Evolutionary conservation across 92 coral and sea anemone species (phyloP).

Genomic region (Pocillopora grandis): DNA sequence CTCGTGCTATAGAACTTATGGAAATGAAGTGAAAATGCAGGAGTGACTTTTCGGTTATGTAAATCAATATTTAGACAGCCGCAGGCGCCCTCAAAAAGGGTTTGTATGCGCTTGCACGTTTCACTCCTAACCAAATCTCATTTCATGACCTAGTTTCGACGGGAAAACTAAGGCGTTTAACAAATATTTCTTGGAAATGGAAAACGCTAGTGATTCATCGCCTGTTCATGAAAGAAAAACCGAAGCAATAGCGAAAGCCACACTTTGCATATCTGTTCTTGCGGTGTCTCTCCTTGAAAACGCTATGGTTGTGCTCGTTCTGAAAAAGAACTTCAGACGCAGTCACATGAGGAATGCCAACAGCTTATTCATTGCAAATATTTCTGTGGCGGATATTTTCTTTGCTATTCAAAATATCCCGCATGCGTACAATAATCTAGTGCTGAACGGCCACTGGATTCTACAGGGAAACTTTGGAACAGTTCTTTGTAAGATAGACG

Average conservation of each 20-base stretch:
- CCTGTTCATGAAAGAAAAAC: not conserved
- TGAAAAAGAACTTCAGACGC: conserved; percentile 8
- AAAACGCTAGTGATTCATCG: conserved; percentile 3
- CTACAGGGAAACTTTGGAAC: conserved; percentile 25
- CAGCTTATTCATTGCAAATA: conserved; percentile 36
- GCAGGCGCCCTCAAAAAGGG: not conserved
- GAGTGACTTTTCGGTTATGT: not conserved
- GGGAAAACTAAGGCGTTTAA: not conserved
- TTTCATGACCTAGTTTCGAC: not conserved
- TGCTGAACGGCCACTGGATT: conserved; percentile 27
- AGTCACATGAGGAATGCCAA: conserved; percentile 15
- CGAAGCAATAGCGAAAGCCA: conserved; percentile 19
- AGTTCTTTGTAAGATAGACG: conserved; percentile 32
- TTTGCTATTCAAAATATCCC: conserved; percentile 36
- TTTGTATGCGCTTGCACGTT: not conserved
- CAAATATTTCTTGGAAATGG: not conserved
- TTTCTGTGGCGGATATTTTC: conserved; percentile 37
- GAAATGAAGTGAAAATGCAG: not conserved
- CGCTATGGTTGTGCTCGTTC: not conserved
- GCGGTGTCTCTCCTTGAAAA: conserved; percentile 26
- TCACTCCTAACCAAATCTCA: not conserved
- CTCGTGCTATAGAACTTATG: not conserved
- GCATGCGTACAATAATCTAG: conserved; percentile 17
- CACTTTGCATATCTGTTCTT: conserved; percentile 27
- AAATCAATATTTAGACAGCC: conserved; percentile 1